A percentile compares a stretch with the other conserved stretches of the same genome.
phyloP scores from a whole-genome alignment of 2,113 vertebrate species.

The Deroptyus accipitrinus region DNA sequence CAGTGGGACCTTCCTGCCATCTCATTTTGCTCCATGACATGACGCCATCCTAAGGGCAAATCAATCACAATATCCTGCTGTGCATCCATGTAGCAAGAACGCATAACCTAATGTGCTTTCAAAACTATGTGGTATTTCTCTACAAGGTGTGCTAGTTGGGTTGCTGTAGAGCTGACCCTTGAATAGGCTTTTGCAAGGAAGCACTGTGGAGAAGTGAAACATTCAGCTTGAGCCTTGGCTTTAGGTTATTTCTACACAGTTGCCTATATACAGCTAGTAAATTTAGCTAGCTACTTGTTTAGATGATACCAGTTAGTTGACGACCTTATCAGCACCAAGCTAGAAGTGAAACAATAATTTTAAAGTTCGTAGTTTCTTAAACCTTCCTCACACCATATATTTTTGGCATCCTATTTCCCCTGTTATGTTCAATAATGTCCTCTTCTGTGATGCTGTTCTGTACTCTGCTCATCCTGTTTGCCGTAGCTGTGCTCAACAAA shows the following conservation, averaged over 20 bases:
- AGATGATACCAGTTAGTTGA: neutral
- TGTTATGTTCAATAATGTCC: neutral
- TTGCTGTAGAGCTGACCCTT: neutral
- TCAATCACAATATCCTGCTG: neutral
- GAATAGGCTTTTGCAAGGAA: neutral
- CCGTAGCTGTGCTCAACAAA: neutral
- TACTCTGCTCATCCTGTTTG: neutral
- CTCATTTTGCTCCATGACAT: neutral
- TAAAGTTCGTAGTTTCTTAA: neutral
- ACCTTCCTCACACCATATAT: neutral
- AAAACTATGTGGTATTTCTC: neutral
- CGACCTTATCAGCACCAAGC: neutral
- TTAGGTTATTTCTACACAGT: neutral
- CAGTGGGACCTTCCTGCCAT: neutral
- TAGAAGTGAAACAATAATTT: neutral
- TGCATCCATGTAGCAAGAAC: neutral
- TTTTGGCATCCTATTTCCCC: neutral
- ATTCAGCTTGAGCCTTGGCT: neutral
- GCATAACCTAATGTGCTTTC: neutral
- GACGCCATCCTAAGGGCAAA: neutral
- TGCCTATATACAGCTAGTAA: neutral
- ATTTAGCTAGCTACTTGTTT: neutral
- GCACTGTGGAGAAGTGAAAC: neutral
- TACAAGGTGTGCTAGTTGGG: neutral
- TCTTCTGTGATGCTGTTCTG: neutral